Base-by-base conservation (phyloP, 2,888 invertebrate species). In the Cecidostiba fungosa region DNA sequence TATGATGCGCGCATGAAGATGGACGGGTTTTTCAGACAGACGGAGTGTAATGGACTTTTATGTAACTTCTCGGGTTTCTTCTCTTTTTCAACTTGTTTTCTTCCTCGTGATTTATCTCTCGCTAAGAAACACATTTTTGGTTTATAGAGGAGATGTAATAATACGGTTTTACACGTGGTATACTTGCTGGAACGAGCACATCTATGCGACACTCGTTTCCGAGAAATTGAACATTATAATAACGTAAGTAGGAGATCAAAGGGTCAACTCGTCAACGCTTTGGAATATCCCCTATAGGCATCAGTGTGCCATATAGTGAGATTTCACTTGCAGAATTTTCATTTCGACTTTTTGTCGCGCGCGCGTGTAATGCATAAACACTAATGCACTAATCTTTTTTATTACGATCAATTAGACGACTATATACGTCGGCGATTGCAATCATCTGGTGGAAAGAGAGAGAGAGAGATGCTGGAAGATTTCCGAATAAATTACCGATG, bases 401-500 rank as follows among this genome's bases (percentile, higher is more conserved):
- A 29, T 69, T 59, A n/a, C 29, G 39, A 47, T 72, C 77, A n/a
- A 72, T 77, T 62, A 14, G 10, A 39, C 39, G 10, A 23, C 70
- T n/a, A n/a, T n/a, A n/a, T n/a, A 19, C 62, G 66, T 66, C 23
- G 39, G 72, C 36, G n/a, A 70, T 70, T 70, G 36, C 70, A 36
- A 12, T 32, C 36, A 12, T 43, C 43, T 12, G 43, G 8, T 12
- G 2, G 14, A n/a, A n/a, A n/a, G n/a, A n/a, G n/a, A n/a, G n/a
- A n/a, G 69, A 43, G 47, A 10, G 32, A 70, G 39, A 14, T 70
- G 50, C 26, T n/a, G 59, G 47, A 84, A 77, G 62, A 73, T 84
- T 84, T 84, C 36, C 50, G 47, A 78, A 78, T 84, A 62, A 78
- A 73, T 73, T 78, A 59, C 14, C 59, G n/a, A 74, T 62, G 66